Evolutionary conservation across 1,140 invertebrate genomes (phyloP).

Genomic region (Octopus sinensis): DNA sequence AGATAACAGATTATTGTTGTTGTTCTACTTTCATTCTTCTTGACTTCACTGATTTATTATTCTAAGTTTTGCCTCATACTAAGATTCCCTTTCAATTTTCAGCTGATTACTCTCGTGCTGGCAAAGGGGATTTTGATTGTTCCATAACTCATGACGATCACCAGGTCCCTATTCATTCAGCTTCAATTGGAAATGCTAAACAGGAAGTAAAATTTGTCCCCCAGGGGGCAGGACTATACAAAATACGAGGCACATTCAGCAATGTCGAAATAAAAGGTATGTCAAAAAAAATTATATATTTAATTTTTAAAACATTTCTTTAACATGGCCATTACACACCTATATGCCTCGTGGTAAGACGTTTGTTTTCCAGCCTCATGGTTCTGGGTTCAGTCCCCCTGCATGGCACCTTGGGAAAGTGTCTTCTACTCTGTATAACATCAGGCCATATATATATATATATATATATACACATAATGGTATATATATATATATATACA

Average conservation of each 20-base stretch:
- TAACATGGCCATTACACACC: not conserved
- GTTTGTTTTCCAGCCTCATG: too few species aligned
- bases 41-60: too few species aligned
- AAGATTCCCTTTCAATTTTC: slow-evolving; percentile 1
- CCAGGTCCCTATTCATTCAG: slow-evolving; percentile 78
- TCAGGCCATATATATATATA: too few species aligned
- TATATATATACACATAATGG: too few species aligned
- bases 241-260: slow-evolving; percentile 91
- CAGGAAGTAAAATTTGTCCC: slow-evolving; percentile 89
- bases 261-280: slow-evolving; percentile 91
- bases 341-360: not conserved
- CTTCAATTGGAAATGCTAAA: slow-evolving; percentile 72
- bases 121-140: slow-evolving; percentile 58
- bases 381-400: too few species aligned
- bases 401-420: too few species aligned
- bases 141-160: slow-evolving; percentile 73
- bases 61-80: too few species aligned
- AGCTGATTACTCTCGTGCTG: slow-evolving; percentile 49
- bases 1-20: too few species aligned
- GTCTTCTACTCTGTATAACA: too few species aligned
- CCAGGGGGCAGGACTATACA: slow-evolving; percentile 83
- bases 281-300: not conserved
- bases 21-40: too few species aligned
- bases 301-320: too few species aligned
- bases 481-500: too few species aligned